Conservation (phyloP, 2,797 vertebrate genomes). For the Neoniphon sammara region DNA sequence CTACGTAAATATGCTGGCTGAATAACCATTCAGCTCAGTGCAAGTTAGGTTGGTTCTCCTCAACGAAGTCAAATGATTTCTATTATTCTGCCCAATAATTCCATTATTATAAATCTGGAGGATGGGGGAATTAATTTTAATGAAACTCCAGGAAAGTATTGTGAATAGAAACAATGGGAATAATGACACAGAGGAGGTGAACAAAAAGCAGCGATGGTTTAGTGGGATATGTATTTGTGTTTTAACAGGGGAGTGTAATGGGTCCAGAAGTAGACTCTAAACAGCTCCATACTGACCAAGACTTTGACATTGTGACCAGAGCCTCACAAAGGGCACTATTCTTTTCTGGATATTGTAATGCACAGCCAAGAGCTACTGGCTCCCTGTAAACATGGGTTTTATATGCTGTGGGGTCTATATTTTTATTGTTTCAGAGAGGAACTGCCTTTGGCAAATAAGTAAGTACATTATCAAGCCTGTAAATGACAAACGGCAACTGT, state of each 20-base stretch:
- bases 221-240: constrained; percentile 17
- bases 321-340: constrained; percentile 22
- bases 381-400: constrained; percentile 14
- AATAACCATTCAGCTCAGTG: constrained; percentile 46
- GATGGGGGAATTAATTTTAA: constrained; percentile 21
- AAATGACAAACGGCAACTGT: not conserved
- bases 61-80: constrained; percentile 20
- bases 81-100: constrained; percentile 35
- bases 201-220: constrained; percentile 4
- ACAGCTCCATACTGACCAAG: constrained; percentile 27
- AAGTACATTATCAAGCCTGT: constrained; percentile 1
- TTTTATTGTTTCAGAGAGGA: constrained; percentile 6
- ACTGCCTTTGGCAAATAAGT: not conserved
- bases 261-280: constrained; percentile 19
- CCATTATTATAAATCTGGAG: constrained; percentile 17
- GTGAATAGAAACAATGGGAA: constrained; percentile 32
- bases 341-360: constrained; percentile 47
- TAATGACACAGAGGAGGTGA: constrained; percentile 6
- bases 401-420: constrained; percentile 44
- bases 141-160: constrained; percentile 10
- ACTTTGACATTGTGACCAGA: constrained; percentile 35
- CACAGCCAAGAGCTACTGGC: constrained; percentile 24
- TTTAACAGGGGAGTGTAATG: constrained; percentile 34
- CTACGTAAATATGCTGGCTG: constrained; percentile 39
- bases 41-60: constrained; percentile 28